A percentile compares a stretch with the other conserved stretches of the same genome.
Conservation (phyloP, 1,140 invertebrate species). For the Saccostrea glomerata region DNA sequence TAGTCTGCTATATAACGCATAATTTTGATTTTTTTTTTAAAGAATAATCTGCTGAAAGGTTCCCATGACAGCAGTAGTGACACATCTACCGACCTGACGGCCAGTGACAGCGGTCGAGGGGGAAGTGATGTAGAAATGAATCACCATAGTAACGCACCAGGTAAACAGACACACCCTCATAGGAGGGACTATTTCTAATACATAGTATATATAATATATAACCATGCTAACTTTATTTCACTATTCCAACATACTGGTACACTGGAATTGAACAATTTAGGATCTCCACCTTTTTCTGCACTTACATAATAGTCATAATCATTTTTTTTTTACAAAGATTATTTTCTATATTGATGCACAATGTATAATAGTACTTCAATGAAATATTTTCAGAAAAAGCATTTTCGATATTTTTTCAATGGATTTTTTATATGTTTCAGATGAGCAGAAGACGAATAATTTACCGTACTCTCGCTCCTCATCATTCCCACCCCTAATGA, state of each 20-base stretch:
- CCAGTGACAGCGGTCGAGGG: conserved; percentile 69
- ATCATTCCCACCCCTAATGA: conserved; percentile 26
- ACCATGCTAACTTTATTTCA: too few relatives aligned
- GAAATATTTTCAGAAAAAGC: neutral
- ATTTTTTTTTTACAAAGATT: too few relatives aligned
- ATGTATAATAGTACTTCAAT: too few relatives aligned
- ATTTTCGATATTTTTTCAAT: neutral
- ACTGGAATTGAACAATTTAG: too few relatives aligned
- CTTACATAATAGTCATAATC: too few relatives aligned
- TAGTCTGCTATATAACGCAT: too few relatives aligned
- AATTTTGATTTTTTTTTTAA: neutral
- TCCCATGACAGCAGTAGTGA: conserved; percentile 67
- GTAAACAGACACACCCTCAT: conserved; percentile 21
- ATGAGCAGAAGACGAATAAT: conserved; percentile 35
- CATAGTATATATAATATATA: too few relatives aligned
- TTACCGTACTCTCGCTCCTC: conserved; percentile 14
- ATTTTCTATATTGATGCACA: too few relatives aligned
- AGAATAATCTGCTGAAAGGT: conserved; percentile 39
- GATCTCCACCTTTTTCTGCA: too few relatives aligned
- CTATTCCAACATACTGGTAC: too few relatives aligned
- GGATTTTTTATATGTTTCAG: conserved; percentile 34
- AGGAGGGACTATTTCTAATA: too few relatives aligned
- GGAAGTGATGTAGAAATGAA: conserved; percentile 69
- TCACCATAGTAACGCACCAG: conserved; percentile 45
- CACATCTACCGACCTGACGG: conserved; percentile 67